Percentiles rank a stretch among this genome's conserved stretches.
These are phyloP conservation scores for Ptilodon capucinus DNA, from an alignment of 2,888 invertebrate genomes.

Conservation along the genomic window DNA sequence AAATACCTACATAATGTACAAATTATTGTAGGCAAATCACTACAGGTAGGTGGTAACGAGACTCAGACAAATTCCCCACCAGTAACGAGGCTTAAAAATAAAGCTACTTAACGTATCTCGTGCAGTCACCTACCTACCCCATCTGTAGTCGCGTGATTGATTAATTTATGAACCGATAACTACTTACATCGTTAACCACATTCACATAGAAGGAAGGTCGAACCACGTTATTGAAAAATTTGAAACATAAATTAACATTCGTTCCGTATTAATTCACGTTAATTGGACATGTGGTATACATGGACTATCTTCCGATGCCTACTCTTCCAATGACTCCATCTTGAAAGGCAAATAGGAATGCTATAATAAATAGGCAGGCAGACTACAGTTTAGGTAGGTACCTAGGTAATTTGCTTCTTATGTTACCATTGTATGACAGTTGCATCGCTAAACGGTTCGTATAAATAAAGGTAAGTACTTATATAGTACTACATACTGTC, in stretches of 20 bases:
- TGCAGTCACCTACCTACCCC: background rate
- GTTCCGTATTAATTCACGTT: slow-evolving; percentile 12
- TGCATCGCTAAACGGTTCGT: no score
- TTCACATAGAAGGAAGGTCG: slow-evolving; percentile 42
- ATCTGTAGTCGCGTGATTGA: slow-evolving; percentile 36
- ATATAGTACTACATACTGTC: no score
- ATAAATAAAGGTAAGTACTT: no score
- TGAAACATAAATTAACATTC: slow-evolving; percentile 29
- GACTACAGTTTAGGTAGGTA: background rate
- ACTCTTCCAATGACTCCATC: slow-evolving; percentile 7
- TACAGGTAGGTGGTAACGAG: no score
- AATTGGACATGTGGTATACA: slow-evolving; percentile 6
- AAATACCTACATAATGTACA: no score
- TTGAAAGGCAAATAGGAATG: no score
- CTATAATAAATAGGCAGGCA: background rate
- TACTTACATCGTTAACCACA: slow-evolving; percentile 35
- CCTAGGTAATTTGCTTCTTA: no score
- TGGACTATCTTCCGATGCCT: slow-evolving; percentile 2
- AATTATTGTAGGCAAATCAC: no score
- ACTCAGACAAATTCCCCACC: no score
- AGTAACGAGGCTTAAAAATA: background rate
- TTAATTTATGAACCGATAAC: slow-evolving; percentile 39
- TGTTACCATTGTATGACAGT: no score
- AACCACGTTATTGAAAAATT: slow-evolving; percentile 28
- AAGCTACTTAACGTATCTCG: background rate